Evolutionary conservation across 2,113 vertebrate genomes (phyloP), one percentile per base, ranked within the genome.

Genomic region (Myotis yumanensis): DNA sequence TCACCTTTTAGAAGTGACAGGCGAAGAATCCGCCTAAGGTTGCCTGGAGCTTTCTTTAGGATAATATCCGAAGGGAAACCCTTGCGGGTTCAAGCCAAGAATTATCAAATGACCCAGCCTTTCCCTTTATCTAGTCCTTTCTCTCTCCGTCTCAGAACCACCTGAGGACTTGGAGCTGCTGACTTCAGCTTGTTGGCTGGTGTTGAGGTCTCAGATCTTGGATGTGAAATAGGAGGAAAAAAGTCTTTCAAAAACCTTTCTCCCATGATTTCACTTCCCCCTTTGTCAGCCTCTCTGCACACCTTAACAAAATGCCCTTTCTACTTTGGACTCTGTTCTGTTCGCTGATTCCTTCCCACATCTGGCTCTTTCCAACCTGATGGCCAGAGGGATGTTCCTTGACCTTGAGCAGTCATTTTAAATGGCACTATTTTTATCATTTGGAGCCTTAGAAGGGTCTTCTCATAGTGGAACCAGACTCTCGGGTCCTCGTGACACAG

Each of bases 11-110:
- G 97, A 98, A 98, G 97, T 97, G 98, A 98, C 98, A 98, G 96
- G 97, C 95, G 96, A 98, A 97, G 97, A 98, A 96, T 97, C 96
- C 97, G 97, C 96, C 93, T 96, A 68, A 98, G 97, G 96, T 97
- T 98, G 98, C 98, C 98, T 93, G 97, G 97, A 98, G 98, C 98
- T 97, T 98, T 98, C 98, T 98, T 97, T 94, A 97, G 98, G 98
- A 98, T 95, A 98, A 91, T 92, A 96, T 97, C 98, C 81, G 75
- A 93, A 97, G 97, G 98, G 96, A 98, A 98, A 93, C 93, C 95
- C 97, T 97, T 72, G 86, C 84, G 82, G 0, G 85, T 91, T 97
- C 97, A 97, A 98, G 97, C 91, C 97, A 97, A 97, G 97, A 97
- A 69, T 98, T 97, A 96, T 97, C 98, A 98, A 98, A 97, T 97